These are phyloP conservation scores for Phalacrocorax brasilianus DNA, from an alignment of 2,113 vertebrate species.

Conservation along the genomic window DNA sequence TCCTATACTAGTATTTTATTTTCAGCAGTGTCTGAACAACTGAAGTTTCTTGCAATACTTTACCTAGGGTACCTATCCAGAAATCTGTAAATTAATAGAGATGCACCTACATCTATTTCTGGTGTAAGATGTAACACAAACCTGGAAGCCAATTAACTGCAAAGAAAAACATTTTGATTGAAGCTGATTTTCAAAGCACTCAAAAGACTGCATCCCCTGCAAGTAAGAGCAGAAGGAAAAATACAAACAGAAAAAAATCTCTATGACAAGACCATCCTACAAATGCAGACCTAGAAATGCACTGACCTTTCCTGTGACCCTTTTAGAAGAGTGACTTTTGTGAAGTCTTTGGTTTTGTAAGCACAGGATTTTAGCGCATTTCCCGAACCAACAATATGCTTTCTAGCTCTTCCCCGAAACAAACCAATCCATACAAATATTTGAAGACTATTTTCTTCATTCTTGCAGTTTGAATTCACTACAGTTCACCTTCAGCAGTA, in stretches of 20 bases:
- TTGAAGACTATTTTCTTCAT: not conserved
- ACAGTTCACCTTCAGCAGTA: not conserved
- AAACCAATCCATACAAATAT: not conserved
- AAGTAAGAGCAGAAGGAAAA: not conserved
- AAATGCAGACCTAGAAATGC: constrained; percentile 39
- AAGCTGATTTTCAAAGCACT: not conserved
- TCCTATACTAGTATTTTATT: not conserved
- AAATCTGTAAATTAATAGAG: constrained; percentile 5
- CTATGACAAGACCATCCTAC: not conserved
- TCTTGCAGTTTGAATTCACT: not conserved
- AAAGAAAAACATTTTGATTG: constrained; percentile 9
- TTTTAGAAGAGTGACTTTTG: constrained; percentile 24
- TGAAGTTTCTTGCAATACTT: not conserved
- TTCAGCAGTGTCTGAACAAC: not conserved
- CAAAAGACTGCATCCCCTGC: not conserved
- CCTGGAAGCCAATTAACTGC: constrained; percentile 10
- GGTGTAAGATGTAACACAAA: not conserved
- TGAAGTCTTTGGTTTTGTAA: not conserved
- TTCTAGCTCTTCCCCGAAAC: not conserved
- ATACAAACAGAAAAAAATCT: not conserved
- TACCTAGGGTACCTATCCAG: not conserved
- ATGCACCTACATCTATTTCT: not conserved
- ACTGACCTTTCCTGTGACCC: constrained; percentile 35
- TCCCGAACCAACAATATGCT: not conserved
- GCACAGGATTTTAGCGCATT: not conserved